Base-by-base conservation (phyloP, 2,888 invertebrate genomes). In the Glaucopsyche alexis region DNA sequence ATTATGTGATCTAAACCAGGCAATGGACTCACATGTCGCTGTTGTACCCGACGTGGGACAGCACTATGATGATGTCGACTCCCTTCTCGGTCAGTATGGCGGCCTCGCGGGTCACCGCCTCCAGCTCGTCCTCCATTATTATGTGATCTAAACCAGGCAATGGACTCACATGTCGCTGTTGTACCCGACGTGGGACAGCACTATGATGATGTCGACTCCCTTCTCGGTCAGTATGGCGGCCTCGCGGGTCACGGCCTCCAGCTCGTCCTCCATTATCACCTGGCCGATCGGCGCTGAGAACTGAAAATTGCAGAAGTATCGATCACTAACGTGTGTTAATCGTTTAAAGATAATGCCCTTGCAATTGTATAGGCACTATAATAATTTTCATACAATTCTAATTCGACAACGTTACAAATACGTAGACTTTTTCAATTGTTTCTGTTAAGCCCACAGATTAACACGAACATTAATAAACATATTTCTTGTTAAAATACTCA, bases 151-250 rank as follows among this genome's bases (percentile, higher is more conserved):
- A 29, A 29, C 29, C 29, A 2, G 29, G 29, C 29, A 29, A 29
- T 29, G 4, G 42, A 85, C 86, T 81, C 52, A 92, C 92, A 86
- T n/a, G 70, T 92, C 92, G 47, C 81, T 81, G 29, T 72, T 74
- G 77, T 85, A 91, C 2, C 98, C 97, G 71, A 96, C 95, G 84
- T 98, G 98, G 0, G 97, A 97, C n/a, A 97, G 87, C 4, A 96
- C 96, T 71, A 98, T 95, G 78, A 97, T 96, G 72, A 97, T 96
- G 78, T 96, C 95, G 4, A 96, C 94, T 0, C 95, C 95, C 76
- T 95, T 89, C 55, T 89, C 92, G 2, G 94, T 94, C 49, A 97
- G 82, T 74, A 94, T 91, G 70, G 93, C 90, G 0, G 96, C 95
- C 87, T 97, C 96, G 4, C 93, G 90, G 75, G 95, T 94, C 0